phyloP scores from a whole-genome alignment of 2,113 vertebrate species.

The Etheostoma spectabile region DNA sequence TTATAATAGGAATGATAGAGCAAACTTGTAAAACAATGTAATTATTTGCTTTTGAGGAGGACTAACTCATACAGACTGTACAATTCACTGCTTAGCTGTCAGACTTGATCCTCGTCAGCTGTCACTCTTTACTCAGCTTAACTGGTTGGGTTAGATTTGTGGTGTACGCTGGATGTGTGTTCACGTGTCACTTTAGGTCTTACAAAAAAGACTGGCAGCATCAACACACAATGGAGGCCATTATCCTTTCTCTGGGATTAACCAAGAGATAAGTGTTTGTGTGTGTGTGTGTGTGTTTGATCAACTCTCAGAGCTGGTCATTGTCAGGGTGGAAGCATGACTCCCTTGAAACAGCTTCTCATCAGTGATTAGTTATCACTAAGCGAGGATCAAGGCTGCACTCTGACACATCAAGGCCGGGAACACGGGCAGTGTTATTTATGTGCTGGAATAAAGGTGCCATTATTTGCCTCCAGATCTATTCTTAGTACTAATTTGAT shows the following conservation, averaged over 20 bases:
- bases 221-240: constrained; percentile 13
- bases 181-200: neutral
- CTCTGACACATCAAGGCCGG: constrained; percentile 39
- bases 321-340: constrained; percentile 36
- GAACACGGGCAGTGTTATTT: constrained; percentile 20
- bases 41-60: constrained; percentile 8
- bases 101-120: neutral
- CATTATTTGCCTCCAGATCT: constrained; percentile 25
- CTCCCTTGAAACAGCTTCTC: constrained; percentile 12
- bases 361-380: constrained; percentile 36
- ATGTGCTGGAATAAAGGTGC: constrained; percentile 23
- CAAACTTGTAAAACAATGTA: neutral
- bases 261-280: constrained; percentile 1
- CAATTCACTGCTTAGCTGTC: constrained; percentile 16
- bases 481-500: constrained; percentile 25
- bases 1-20: neutral
- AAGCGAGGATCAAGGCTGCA: constrained; percentile 35
- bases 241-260: neutral
- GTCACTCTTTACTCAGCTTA: constrained; percentile 10
- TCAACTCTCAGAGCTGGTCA: constrained; percentile 12
- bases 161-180: neutral
- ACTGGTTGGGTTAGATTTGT: neutral
- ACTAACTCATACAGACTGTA: neutral
- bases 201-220: neutral
- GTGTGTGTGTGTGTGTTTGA: constrained; percentile 8